Base-by-base conservation (phyloP, 2,113 vertebrate species). In the Epinephelus lanceolatus region DNA sequence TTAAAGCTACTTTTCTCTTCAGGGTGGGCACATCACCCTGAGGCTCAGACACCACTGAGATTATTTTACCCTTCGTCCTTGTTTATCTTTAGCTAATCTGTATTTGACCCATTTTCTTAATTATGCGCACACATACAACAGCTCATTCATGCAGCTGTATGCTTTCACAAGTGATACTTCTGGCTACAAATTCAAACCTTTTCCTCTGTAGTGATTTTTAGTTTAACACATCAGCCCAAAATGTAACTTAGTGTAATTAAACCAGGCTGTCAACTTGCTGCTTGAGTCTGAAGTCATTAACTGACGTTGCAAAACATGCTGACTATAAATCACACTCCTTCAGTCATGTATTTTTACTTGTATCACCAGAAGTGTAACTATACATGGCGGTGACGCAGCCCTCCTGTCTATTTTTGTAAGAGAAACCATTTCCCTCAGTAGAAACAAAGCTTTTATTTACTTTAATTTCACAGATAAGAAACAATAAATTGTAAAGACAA, bases 201-300 rank as follows among this genome's bases (percentile, higher is more conserved):
- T 23, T 10, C 30, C 33, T 45, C 30, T 53, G 12, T 17, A 47
- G 52, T 72, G 6, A 55, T 61, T 56, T 6, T 40, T 69, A 71
- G 55, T 69, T 40, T 19, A 8, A 56, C 63, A 70, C 12, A 1
- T 42, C 68, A 19, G 14, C n/a, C 14, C 27, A 33, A 33, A 74
- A 55, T 80, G 18, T 71, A 61, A 80, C 8, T 49, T 19, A 49
- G 37, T 56, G 25, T 67, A 40, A 71, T 72, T 67, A 33, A 78
- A 71, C 8, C 14, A 21, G n/a, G 49, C 47, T 79, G 59, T 71
- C 40, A 62, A 56, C 40, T 42, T 69, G 30, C 75, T 53, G 23
- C 40, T 68, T 66, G 18, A 74, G 15, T 69, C 47, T 59, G 40
- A 56, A 66, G 52, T 23, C 18, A 59, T 83, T 67, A 53, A 49